These are phyloP conservation scores for Caenorhabditis briggsae DNA, from an alignment of 1,140 invertebrate genomes.

Conservation along the genomic window DNA sequence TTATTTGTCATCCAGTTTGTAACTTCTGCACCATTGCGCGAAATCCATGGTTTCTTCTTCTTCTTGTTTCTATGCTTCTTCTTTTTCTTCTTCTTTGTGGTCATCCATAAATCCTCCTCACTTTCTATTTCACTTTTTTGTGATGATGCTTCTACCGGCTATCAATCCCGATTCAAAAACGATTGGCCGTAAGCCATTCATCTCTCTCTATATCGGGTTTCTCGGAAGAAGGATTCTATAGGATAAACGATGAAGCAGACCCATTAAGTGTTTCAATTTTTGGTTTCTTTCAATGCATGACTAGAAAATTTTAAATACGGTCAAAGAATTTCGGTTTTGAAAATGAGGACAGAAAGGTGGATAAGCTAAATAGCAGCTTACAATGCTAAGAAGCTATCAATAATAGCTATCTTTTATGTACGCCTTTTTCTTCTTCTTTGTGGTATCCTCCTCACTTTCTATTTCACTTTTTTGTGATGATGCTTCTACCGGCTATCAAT, in stretches of 20 bases:
- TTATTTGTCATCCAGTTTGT: conserved; percentile 7
- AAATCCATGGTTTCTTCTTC: conserved; percentile 1
- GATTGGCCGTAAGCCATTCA: conserved; percentile 55
- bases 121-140: conserved; percentile 23
- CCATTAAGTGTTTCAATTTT: conserved; percentile 53
- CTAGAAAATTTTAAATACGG: no score
- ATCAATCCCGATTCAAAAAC: conserved; percentile 55
- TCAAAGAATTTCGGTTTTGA: no score
- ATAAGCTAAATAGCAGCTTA: no score
- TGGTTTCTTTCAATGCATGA: not conserved
- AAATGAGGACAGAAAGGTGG: no score
- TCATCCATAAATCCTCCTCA: conserved; percentile 40
- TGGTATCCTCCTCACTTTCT: conserved; percentile 38
- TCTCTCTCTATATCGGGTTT: conserved; percentile 39
- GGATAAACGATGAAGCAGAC: not conserved
- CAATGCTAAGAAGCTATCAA: no score
- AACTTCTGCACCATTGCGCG: conserved; percentile 47
- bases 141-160: conserved; percentile 24
- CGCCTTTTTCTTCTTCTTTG: not conserved
- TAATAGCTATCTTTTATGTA: no score
- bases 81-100: not conserved
- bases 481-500: conserved; percentile 50
- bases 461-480: not conserved
- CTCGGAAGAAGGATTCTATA: not conserved
- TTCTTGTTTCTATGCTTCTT: not conserved